phyloP scores from a whole-genome alignment of 2,888 invertebrate genomes.

The Acronicta psi region DNA sequence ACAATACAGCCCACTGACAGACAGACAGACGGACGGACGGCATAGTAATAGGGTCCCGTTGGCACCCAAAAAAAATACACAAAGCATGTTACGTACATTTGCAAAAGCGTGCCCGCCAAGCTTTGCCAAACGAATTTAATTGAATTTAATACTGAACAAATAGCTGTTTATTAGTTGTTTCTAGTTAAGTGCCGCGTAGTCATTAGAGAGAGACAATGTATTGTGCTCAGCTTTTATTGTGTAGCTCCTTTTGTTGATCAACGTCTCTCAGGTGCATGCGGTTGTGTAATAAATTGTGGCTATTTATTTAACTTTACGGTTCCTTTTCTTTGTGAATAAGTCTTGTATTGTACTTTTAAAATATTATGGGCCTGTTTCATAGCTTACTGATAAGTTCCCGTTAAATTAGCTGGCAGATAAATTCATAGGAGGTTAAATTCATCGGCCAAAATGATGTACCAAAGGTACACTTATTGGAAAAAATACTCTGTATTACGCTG shows the following conservation, averaged over 20 bases:
- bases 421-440: too few relatives aligned
- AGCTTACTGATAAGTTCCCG: too few relatives aligned
- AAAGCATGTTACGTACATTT: not conserved
- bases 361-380: too few relatives aligned
- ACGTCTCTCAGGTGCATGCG: slow-evolving; percentile 30
- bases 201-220: slow-evolving; percentile 42
- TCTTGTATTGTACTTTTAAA: not conserved
- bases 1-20: too few relatives aligned
- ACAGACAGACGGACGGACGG: too few relatives aligned
- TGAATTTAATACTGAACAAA: slow-evolving; percentile 33
- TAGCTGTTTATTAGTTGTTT: slow-evolving; percentile 5
- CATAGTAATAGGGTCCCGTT: too few relatives aligned
- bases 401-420: too few relatives aligned
- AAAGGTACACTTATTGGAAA: too few relatives aligned
- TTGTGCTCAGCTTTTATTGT: slow-evolving; percentile 31
- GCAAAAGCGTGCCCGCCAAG: not conserved
- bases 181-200: slow-evolving; percentile 25
- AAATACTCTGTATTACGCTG: too few relatives aligned
- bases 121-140: slow-evolving; percentile 11
- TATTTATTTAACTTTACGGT: slow-evolving; percentile 18
- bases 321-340: not conserved
- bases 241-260: slow-evolving; percentile 24
- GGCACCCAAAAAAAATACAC: too few relatives aligned
- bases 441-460: too few relatives aligned
- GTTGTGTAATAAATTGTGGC: slow-evolving; percentile 24